Base-by-base conservation (phyloP, 2,113 vertebrate species). In the Sceloporus tristichus region DNA sequence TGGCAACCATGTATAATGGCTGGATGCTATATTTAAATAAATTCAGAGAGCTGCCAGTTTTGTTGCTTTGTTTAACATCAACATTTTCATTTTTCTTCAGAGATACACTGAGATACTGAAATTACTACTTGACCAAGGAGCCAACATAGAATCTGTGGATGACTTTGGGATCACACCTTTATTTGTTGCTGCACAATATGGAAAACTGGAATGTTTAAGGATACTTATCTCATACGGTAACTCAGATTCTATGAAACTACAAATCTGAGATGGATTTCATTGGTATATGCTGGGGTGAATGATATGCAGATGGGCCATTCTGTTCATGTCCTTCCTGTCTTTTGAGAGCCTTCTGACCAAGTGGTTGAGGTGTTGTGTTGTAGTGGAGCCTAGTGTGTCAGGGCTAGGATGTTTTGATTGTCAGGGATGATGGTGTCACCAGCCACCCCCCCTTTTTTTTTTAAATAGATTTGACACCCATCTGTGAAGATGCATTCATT, bases 171-270 rank as follows among this genome's bases (percentile, higher is more conserved):
- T 99, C 88, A 96, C 97, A 1, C 94, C 97, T 54, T 93, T 98
- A 75, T 99, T 99, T 94, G 90, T 98, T 93, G 96, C 98, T 87
- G 97, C 97, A 54, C 97, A 98, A 91, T 99, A 99, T 48, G 99
- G 98, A 89, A 97, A 95, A 40, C 83, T 90, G 78, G 93, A 96
- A 14, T 97, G 97, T 59, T 96, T 98, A 90, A 90, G 91, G n/a
- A 90, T 96, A 29, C 96, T 98, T 53, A 92, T 96, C 14, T 91
- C 89, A 23, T 94, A 95, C 1, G 97, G 97, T 98, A 93, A 95
- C 91, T 48, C 19, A 3, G 29, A 77, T 78, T 78, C 59, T 78
- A 56, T 59, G 56, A 40, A 42, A 34, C 34, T 25, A 18, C 38
- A 65, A 13, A 18, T 18, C n/a, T 66, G 18, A 48, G 29, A 14